Evolutionary conservation across 23 tunicate species (phyloP), one percentile per base, ranked within the genome.

Genomic region (Ciona savignyi): DNA sequence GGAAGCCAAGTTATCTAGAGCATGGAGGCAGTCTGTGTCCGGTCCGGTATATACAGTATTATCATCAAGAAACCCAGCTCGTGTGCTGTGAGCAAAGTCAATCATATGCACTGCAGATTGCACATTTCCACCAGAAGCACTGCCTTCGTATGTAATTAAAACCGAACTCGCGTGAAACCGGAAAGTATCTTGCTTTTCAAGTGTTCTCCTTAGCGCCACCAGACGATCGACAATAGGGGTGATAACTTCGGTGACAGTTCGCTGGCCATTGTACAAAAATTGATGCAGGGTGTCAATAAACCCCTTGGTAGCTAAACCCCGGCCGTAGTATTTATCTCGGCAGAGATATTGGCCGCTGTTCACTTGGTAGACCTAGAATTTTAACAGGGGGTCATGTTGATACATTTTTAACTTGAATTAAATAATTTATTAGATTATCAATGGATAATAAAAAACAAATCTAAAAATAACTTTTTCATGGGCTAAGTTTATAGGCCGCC

Each of bases 31-130:
- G 29, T 87, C 94, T 3, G 32, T 70, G 32, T 87, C 94, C 19
- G 94, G 94, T 21, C 94, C 94, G 0, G 63, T 33, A 35, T 80
- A 80, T 11, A 71, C 65, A 3, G 72, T 80, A 63, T 70, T 66
- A 56, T 87, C 94, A 6, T 75, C 86, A 6, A 78, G 63, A 70
- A 87, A 87, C 4, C 86, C 94, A 24, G 70, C 30, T 67, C 66
- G 76, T 6, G 94, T 87, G 70, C 94, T 87, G 78, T 87, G 94
- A 4, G 94, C 94, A 71, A 87, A 87, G 62, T 87, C 94, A 30
- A 87, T 87, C 82, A 87, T 75, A 28, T 76, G 69, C 2, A 87
- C 94, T 34, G 6, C 11, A 6, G 56, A 42, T 42, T 9, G 15
- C 15, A 42, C 56, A 30, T 74, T 60, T n/a, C 27, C 23, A 4